phyloP scores from a whole-genome alignment of 2,797 vertebrate species.

The Philypnodon macrostomus region DNA sequence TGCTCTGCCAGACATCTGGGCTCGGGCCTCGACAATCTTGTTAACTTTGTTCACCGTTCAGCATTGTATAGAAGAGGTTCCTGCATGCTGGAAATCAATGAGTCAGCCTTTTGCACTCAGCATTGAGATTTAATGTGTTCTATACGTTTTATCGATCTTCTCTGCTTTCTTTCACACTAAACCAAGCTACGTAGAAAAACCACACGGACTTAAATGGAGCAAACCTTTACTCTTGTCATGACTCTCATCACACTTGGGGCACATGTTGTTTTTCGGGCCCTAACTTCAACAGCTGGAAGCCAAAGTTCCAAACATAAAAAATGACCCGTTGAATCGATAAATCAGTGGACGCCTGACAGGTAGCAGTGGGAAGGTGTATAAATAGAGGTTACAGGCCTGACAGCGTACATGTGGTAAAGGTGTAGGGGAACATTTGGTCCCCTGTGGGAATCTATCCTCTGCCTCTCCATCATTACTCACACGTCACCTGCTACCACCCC shows the following conservation, averaged over 20 bases:
- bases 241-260: slow-evolving; percentile 10
- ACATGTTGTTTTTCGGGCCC: slow-evolving; percentile 4
- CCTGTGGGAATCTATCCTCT: slow-evolving; percentile 35
- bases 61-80: slow-evolving; percentile 36
- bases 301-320: slow-evolving; percentile 22
- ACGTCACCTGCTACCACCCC: slow-evolving; percentile 32
- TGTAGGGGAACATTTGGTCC: slow-evolving; percentile 42
- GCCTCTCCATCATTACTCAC: slow-evolving; percentile 55
- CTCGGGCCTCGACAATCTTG: slow-evolving; percentile 37
- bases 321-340: slow-evolving; percentile 31
- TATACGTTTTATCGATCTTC: slow-evolving; percentile 50
- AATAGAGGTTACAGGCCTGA: slow-evolving; percentile 49
- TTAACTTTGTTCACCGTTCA: slow-evolving; percentile 52
- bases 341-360: slow-evolving; percentile 31
- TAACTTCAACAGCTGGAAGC: slow-evolving; percentile 11
- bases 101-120: slow-evolving; percentile 48
- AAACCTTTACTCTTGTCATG: not conserved
- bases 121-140: slow-evolving; percentile 54
- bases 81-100: slow-evolving; percentile 48
- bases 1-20: slow-evolving; percentile 23
- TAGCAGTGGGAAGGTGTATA: slow-evolving; percentile 43
- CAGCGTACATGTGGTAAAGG: slow-evolving; percentile 35
- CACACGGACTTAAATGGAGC: slow-evolving; percentile 1
- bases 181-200: slow-evolving; percentile 11
- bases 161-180: slow-evolving; percentile 1